Percentiles rank a stretch among this genome's conserved stretches.
Evolutionary conservation across 2,113 vertebrate species (phyloP).

Genomic region (Oxygymnocypris stewartii): DNA sequence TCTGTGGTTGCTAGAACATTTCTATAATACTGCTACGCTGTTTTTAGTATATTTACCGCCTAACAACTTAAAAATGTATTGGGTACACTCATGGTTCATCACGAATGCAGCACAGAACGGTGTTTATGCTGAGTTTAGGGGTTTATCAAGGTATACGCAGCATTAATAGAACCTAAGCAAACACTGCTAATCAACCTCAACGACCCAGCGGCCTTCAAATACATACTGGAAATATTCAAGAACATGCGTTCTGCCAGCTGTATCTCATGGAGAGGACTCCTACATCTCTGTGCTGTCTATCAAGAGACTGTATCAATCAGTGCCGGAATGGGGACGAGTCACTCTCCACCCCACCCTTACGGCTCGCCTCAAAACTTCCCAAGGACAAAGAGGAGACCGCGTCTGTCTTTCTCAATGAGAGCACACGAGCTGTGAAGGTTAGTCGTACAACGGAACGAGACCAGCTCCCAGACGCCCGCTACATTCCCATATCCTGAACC

Average conservation of each 20-base stretch:
- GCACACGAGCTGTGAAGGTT: conserved; percentile 10
- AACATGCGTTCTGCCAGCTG: neutral
- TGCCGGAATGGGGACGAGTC: conserved; percentile 73
- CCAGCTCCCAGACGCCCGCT: conserved; percentile 43
- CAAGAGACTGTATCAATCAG: conserved; percentile 76
- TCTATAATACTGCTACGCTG: neutral
- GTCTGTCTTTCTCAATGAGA: conserved; percentile 31
- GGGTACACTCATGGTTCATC: neutral
- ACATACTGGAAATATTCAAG: neutral
- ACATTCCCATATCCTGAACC: conserved; percentile 38
- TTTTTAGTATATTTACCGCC: neutral
- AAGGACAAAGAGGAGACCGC: conserved; percentile 77
- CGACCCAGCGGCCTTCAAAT: neutral
- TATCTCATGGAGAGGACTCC: conserved; percentile 54
- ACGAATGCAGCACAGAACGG: neutral
- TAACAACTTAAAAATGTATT: neutral
- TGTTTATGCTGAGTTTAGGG: neutral
- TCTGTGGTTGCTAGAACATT: neutral
- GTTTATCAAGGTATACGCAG: neutral
- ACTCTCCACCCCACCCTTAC: conserved; percentile 67
- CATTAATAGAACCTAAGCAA: neutral
- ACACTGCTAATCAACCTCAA: neutral
- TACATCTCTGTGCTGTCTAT: conserved; percentile 57
- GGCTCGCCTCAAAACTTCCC: conserved; percentile 67
- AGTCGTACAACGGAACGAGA: conserved; percentile 36